Conservation (phyloP, 2,797 vertebrate species). For the Lates japonicus region DNA sequence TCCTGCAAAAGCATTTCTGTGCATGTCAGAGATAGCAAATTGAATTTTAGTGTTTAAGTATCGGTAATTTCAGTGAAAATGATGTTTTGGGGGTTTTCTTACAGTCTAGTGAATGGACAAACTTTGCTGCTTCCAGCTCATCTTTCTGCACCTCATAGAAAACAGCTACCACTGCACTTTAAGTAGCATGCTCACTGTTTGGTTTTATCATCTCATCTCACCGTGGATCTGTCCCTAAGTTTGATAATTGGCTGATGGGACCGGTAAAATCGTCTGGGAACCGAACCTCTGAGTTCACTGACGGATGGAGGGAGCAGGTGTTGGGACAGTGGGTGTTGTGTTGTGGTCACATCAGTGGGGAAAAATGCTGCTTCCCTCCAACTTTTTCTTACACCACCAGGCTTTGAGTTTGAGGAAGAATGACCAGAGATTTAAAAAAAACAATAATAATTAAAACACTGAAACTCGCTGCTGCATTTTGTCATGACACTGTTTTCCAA, state of each 20-base stretch:
- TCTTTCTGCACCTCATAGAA: neutral
- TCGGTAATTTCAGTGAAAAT: neutral
- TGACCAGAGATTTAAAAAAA: conserved; percentile 5
- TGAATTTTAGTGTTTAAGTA: neutral
- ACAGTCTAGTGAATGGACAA: neutral
- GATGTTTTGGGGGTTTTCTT: neutral
- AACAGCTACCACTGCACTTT: neutral
- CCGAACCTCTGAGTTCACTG: conserved; percentile 36
- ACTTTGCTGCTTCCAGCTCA: neutral
- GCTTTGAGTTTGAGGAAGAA: conserved; percentile 38
- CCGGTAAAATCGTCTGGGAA: conserved; percentile 30
- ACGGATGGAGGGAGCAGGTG: conserved; percentile 67
- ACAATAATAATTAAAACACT: conserved; percentile 19
- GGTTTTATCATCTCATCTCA: conserved; percentile 5
- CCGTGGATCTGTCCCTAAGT: neutral
- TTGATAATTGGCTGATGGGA: conserved; percentile 9
- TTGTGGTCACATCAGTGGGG: conserved; percentile 9
- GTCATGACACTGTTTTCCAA: neutral
- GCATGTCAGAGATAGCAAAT: neutral
- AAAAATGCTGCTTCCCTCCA: conserved; percentile 23
- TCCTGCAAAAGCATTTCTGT: neutral
- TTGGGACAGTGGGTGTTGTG: conserved; percentile 25
- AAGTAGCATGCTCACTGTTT: neutral
- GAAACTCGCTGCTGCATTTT: conserved; percentile 20
- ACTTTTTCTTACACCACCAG: conserved; percentile 23